A percentile compares a stretch with the other conserved stretches of the same genome.
These are phyloP conservation scores for Steinernema khuongi DNA, from an alignment of 1,140 invertebrate genomes.

Conservation along the genomic window DNA sequence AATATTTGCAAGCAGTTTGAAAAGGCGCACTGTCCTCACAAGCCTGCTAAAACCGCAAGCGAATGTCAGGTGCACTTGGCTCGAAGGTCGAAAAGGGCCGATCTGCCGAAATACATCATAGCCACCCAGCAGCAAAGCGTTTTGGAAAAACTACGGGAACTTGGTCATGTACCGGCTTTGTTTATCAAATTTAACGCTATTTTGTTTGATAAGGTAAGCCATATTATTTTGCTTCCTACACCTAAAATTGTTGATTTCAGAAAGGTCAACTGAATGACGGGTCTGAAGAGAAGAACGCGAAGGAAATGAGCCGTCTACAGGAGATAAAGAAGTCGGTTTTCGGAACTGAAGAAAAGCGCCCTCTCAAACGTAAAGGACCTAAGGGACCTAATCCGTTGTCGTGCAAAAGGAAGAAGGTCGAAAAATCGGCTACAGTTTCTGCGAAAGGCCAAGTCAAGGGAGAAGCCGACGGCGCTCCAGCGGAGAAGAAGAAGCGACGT, in stretches of 20 bases:
- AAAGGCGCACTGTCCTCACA: slow-evolving; percentile 49
- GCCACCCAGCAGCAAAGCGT: slow-evolving; percentile 60
- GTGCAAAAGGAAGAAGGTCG: slow-evolving; percentile 60
- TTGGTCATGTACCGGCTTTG: slow-evolving; percentile 59
- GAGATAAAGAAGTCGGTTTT: slow-evolving; percentile 58
- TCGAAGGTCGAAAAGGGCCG: slow-evolving; percentile 42
- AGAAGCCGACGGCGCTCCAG: slow-evolving; percentile 30
- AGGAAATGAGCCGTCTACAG: slow-evolving; percentile 53
- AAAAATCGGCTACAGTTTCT: slow-evolving; percentile 8
- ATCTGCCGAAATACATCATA: slow-evolving; percentile 55
- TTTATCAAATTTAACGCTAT: slow-evolving; percentile 61
- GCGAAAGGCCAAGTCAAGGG: neutral
- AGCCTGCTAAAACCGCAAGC: slow-evolving; percentile 40
- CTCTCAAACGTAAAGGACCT: slow-evolving; percentile 34
- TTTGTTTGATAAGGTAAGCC: slow-evolving; percentile 54
- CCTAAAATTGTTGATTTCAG: slow-evolving; percentile 12
- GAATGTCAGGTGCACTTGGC: slow-evolving; percentile 52
- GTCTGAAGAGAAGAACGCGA: slow-evolving; percentile 17
- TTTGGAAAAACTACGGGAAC: slow-evolving; percentile 49
- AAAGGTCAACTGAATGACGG: slow-evolving; percentile 27
- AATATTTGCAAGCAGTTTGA: slow-evolving; percentile 75
- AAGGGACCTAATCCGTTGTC: slow-evolving; percentile 61
- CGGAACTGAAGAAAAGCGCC: slow-evolving; percentile 45
- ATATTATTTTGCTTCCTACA: slow-evolving; percentile 27
- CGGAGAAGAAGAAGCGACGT: slow-evolving; percentile 38